These are phyloP conservation scores for Pantelozetes paolii DNA, from an alignment of 2,888 invertebrate genomes.

Conservation along the genomic window DNA sequence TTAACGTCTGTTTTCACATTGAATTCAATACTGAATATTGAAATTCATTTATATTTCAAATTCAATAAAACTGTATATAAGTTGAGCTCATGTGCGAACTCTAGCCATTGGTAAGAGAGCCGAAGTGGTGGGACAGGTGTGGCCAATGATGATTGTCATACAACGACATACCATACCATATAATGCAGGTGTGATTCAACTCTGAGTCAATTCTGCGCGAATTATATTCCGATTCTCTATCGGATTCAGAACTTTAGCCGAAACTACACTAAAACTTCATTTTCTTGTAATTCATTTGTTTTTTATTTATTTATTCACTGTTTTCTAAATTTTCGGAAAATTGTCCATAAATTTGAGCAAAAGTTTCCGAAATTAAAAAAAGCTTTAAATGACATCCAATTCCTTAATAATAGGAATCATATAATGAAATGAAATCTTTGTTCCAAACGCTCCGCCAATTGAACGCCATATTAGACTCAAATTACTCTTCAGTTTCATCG, in stretches of 20 bases:
- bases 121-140: neutral
- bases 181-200: conserved; percentile 19
- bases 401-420: neutral
- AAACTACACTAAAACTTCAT: neutral
- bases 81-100: conserved; percentile 1
- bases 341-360: no score
- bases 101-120: neutral
- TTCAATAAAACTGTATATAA: neutral
- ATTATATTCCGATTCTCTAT: neutral
- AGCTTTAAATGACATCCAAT: neutral
- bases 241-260: neutral
- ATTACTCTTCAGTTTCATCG: no score
- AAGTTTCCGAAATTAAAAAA: no score
- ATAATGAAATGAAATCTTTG: neutral
- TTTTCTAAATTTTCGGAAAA: neutral
- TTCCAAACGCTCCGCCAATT: neutral
- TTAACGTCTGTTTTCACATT: neutral
- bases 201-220: neutral
- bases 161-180: neutral
- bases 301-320: no score
- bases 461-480: neutral
- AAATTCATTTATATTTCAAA: neutral
- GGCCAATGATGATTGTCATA: conserved; percentile 15
- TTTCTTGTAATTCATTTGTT: neutral
- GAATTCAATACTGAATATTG: neutral